These are phyloP conservation scores for Apolygus lucorum DNA, from an alignment of 1,140 invertebrate species.

Conservation along the genomic window DNA sequence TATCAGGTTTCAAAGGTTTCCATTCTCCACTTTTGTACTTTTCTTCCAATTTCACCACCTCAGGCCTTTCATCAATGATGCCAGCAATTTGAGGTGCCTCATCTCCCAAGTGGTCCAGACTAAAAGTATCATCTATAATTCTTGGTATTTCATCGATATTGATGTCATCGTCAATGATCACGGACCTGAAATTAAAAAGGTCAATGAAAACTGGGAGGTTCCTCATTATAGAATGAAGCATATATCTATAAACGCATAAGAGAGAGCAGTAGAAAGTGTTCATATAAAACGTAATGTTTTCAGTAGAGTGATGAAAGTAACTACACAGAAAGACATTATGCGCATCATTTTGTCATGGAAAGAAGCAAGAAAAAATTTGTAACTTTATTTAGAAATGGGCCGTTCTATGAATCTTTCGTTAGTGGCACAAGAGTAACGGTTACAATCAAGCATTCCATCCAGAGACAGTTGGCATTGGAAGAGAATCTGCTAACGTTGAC, in stretches of 20 bases:
- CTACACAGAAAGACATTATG: no score
- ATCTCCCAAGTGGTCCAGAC: constrained; percentile 60
- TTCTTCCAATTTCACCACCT: constrained; percentile 54
- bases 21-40: constrained; percentile 56
- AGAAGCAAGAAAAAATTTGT: no score
- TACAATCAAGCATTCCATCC: no score
- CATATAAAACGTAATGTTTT: neutral
- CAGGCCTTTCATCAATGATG: constrained; percentile 75
- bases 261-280: neutral
- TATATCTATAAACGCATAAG: neutral
- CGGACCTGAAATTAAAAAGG: constrained; percentile 54
- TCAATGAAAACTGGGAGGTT: neutral
- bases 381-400: no score
- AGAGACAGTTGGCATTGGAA: no score
- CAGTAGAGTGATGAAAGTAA: no score
- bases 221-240: neutral
- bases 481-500: no score
- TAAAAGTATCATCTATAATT: constrained; percentile 56
- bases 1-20: constrained; percentile 45
- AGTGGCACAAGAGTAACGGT: no score
- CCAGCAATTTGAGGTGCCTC: constrained; percentile 85
- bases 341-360: no score
- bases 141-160: constrained; percentile 54
- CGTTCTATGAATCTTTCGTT: no score
- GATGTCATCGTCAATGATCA: constrained; percentile 84